phyloP scores from a whole-genome alignment of 2,888 invertebrate species.

The Mesochorus sp. region DNA sequence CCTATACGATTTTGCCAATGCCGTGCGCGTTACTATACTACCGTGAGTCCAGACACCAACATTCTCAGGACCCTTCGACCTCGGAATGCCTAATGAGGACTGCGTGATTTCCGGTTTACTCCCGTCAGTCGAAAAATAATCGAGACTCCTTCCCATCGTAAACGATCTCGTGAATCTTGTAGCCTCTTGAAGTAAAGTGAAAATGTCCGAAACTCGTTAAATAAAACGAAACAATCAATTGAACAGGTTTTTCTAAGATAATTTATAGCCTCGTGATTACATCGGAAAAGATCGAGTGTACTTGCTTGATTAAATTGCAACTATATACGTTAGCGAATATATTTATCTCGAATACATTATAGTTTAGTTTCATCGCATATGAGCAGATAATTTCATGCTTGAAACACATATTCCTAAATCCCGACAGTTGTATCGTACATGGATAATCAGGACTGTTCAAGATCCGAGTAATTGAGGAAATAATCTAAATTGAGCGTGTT shows the following conservation, averaged over 20 bases:
- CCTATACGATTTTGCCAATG: slow-evolving; percentile 36
- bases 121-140: slow-evolving; percentile 62
- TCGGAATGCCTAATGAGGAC: slow-evolving; percentile 78
- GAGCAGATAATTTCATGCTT: no score
- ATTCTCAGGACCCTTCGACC: slow-evolving; percentile 68
- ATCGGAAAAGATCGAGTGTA: slow-evolving; percentile 11
- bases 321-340: not conserved
- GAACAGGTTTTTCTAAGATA: slow-evolving; percentile 4
- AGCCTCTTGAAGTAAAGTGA: not conserved
- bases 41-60: slow-evolving; percentile 43
- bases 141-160: slow-evolving; percentile 39
- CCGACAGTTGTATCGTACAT: slow-evolving; percentile 1
- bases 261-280: not conserved
- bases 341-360: no score
- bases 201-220: not conserved
- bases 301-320: slow-evolving; percentile 16
- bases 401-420: not conserved
- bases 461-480: slow-evolving; percentile 7
- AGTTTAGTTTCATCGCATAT: no score
- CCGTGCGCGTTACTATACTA: slow-evolving; percentile 19
- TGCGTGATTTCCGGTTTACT: slow-evolving; percentile 72
- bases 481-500: slow-evolving; percentile 29
- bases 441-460: not conserved
- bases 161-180: slow-evolving; percentile 45
- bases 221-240: slow-evolving; percentile 28